Percentiles rank a stretch among this genome's conserved stretches.
These are phyloP conservation scores for Synergus umbraculus DNA, from an alignment of 2,888 invertebrate genomes.

Conservation along the genomic window DNA sequence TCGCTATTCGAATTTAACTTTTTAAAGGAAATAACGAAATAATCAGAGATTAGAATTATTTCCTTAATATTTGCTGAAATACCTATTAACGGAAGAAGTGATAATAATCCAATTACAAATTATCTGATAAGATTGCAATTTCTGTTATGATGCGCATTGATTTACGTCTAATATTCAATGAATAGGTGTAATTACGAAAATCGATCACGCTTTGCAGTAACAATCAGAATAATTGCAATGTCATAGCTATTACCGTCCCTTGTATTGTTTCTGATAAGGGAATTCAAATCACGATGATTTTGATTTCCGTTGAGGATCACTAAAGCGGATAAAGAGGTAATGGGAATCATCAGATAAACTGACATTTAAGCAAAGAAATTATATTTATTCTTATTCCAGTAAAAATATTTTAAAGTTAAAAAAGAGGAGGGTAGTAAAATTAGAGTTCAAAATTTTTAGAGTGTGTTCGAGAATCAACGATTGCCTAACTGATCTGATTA, in stretches of 20 bases:
- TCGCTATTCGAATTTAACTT: neutral
- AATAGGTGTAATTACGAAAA: neutral
- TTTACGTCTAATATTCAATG: neutral
- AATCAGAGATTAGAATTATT: too few relatives aligned
- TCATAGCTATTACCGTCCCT: neutral
- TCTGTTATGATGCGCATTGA: neutral
- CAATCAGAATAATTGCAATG: neutral
- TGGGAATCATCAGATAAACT: neutral
- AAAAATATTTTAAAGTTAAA: neutral
- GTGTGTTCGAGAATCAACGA: conserved; percentile 18
- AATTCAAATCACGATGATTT: conserved; percentile 13
- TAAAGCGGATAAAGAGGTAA: neutral
- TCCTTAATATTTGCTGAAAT: too few relatives aligned
- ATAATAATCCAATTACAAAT: neutral
- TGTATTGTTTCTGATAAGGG: neutral
- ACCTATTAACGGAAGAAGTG: too few relatives aligned
- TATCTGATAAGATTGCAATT: neutral
- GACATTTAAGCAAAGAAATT: neutral
- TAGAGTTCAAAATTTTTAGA: neutral
- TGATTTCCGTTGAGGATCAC: neutral
- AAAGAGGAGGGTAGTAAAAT: neutral
- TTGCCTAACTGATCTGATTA: conserved; percentile 67
- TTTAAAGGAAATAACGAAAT: neutral
- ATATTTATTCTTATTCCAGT: too few relatives aligned
- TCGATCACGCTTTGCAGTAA: neutral